A percentile compares a stretch with the other conserved stretches of the same genome.
phyloP scores from a whole-genome alignment of 2,113 vertebrate genomes.

The Suncus etruscus region DNA sequence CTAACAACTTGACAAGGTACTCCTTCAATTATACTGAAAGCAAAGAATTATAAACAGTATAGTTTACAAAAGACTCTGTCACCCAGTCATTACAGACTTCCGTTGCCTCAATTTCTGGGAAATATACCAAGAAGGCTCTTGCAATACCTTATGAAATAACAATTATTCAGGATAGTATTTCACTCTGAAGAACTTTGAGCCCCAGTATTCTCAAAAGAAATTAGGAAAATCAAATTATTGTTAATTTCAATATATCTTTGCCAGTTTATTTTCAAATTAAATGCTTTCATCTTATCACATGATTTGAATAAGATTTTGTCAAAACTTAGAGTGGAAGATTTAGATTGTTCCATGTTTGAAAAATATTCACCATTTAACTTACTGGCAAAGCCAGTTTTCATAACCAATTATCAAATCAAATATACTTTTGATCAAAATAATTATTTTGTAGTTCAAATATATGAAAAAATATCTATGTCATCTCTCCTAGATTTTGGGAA shows the following conservation, averaged over 20 bases:
- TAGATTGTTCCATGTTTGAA: constrained; percentile 3
- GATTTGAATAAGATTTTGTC: constrained; percentile 53
- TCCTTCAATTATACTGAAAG: constrained; percentile 52
- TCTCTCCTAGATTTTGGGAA: background rate
- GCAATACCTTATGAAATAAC: constrained; percentile 24
- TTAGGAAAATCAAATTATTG: constrained; percentile 51
- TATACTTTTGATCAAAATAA: constrained; percentile 20
- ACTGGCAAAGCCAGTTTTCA: constrained; percentile 16
- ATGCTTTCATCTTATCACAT: constrained; percentile 38
- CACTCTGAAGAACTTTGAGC: constrained; percentile 52
- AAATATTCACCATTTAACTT: constrained; percentile 35
- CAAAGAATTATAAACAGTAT: constrained; percentile 51
- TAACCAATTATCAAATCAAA: constrained; percentile 30
- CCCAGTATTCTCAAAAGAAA: constrained; percentile 3
- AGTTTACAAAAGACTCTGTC: constrained; percentile 18
- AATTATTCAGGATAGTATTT: constrained; percentile 45
- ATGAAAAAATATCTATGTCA: background rate
- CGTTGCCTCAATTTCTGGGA: constrained; percentile 55
- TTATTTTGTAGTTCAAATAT: constrained; percentile 35
- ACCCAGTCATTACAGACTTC: constrained; percentile 22
- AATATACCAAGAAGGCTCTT: constrained; percentile 56
- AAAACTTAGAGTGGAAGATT: constrained; percentile 37
- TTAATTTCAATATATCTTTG: constrained; percentile 20
- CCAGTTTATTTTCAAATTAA: constrained; percentile 45
- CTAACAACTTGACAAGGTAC: constrained; percentile 57